Conservation (phyloP, 2,113 vertebrate genomes). For the Takifugu bimaculatus region DNA sequence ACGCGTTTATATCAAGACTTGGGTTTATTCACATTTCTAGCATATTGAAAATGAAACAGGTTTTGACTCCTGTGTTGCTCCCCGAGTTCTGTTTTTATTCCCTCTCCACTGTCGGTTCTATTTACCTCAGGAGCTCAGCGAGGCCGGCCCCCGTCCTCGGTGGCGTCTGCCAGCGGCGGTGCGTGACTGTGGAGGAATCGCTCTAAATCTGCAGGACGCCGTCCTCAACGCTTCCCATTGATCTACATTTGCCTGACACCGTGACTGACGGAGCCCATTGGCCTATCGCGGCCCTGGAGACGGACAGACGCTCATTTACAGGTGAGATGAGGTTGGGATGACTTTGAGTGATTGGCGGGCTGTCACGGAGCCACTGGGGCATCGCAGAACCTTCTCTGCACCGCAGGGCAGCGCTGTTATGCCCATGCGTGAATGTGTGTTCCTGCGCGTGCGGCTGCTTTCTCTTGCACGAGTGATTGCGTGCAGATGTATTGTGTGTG, state of each 20-base stretch:
- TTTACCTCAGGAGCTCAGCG: constrained; percentile 55
- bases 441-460: background rate
- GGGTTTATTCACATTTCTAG: too few species aligned
- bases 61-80: constrained; percentile 7
- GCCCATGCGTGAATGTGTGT: constrained; percentile 30
- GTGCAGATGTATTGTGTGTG: constrained; percentile 28
- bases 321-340: constrained; percentile 61
- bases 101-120: constrained; percentile 15
- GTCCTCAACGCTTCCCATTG: constrained; percentile 58
- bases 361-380: constrained; percentile 65
- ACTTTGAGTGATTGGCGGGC: constrained; percentile 67
- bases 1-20: too few species aligned
- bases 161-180: constrained; percentile 67
- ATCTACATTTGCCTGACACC: constrained; percentile 68
- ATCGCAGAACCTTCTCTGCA: constrained; percentile 50
- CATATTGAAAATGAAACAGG: background rate
- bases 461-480: constrained; percentile 22
- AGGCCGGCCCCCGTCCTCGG: constrained; percentile 53
- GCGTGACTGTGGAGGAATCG: constrained; percentile 67
- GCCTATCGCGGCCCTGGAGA: constrained; percentile 69
- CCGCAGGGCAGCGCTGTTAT: constrained; percentile 43
- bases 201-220: constrained; percentile 50
- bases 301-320: constrained; percentile 69
- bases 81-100: constrained; percentile 37
- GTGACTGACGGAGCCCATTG: constrained; percentile 72